Evolutionary conservation across 2,888 invertebrate species (phyloP).

Genomic region (Machimus atricapillus): DNA sequence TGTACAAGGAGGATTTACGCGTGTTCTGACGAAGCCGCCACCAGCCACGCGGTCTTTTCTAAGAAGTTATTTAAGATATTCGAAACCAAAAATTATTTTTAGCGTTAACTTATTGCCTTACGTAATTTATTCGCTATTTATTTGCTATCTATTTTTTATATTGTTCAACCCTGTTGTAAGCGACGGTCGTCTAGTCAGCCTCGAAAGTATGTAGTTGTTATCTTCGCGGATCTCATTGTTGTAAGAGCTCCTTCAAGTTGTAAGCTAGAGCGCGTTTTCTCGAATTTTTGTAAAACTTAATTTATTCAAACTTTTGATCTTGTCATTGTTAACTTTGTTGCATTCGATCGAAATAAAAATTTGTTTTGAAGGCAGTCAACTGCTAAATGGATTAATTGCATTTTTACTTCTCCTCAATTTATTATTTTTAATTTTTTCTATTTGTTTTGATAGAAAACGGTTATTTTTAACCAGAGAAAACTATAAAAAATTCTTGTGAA

Average conservation of each 20-base stretch:
- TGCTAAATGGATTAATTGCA: background rate
- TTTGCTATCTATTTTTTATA: background rate
- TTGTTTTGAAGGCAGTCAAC: background rate
- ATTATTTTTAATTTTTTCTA: background rate
- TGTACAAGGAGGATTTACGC: background rate
- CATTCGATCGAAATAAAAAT: background rate
- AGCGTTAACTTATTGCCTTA: conserved; percentile 1
- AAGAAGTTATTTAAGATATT: background rate
- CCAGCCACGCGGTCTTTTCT: background rate
- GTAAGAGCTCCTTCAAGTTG: background rate
- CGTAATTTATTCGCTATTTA: conserved; percentile 22
- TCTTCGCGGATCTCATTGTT: conserved; percentile 16
- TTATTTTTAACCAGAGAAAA: too few relatives aligned
- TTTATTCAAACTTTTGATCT: background rate
- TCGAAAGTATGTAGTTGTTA: background rate
- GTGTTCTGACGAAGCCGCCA: background rate
- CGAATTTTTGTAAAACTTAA: background rate
- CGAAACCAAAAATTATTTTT: conserved; percentile 15
- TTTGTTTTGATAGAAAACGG: background rate
- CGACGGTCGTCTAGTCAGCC: conserved; percentile 23
- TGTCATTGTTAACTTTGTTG: conserved; percentile 7
- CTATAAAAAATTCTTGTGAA: too few relatives aligned
- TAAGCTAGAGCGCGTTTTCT: background rate
- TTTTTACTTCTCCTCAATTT: background rate
- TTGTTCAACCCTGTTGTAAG: background rate